Conservation (phyloP, 2,888 invertebrate genomes). For the Drosophila picticornis region DNA sequence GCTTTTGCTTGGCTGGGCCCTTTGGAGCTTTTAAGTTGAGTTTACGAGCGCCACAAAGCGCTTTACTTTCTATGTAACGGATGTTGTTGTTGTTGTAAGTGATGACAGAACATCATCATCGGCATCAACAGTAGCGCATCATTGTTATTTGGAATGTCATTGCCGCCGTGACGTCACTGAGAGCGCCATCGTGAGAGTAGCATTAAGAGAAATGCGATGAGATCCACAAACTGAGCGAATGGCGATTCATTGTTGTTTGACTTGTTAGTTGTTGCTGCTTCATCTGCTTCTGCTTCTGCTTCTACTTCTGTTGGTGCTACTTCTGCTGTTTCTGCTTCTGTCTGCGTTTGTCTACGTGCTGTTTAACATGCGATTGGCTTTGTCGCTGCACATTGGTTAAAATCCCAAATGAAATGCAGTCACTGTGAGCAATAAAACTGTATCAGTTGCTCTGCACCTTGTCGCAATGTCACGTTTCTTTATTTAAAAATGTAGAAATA, state of each 20-base stretch:
- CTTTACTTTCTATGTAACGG: constrained; percentile 24
- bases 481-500: neutral
- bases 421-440: constrained; percentile 6
- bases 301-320: constrained; percentile 1
- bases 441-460: constrained; percentile 16
- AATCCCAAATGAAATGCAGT: constrained; percentile 25
- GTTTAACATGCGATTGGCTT: constrained; percentile 31
- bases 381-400: constrained; percentile 40
- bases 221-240: constrained; percentile 20
- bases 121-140: constrained; percentile 31
- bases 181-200: constrained; percentile 14
- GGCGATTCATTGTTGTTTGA: constrained; percentile 14
- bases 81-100: constrained; percentile 1
- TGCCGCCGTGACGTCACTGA: constrained; percentile 47
- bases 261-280: constrained; percentile 24
- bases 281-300: constrained; percentile 11
- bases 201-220: constrained; percentile 17
- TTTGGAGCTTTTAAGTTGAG: constrained; percentile 38
- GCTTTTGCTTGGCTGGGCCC: constrained; percentile 20
- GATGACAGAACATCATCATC: constrained; percentile 46
- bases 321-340: constrained; percentile 19
- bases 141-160: constrained; percentile 47
- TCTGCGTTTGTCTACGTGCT: constrained; percentile 57
- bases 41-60: constrained; percentile 41
- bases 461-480: neutral